Evolutionary conservation across 1,140 invertebrate species (phyloP), one percentile per base, ranked within the genome.

Genomic region (Hyles vespertilio): DNA sequence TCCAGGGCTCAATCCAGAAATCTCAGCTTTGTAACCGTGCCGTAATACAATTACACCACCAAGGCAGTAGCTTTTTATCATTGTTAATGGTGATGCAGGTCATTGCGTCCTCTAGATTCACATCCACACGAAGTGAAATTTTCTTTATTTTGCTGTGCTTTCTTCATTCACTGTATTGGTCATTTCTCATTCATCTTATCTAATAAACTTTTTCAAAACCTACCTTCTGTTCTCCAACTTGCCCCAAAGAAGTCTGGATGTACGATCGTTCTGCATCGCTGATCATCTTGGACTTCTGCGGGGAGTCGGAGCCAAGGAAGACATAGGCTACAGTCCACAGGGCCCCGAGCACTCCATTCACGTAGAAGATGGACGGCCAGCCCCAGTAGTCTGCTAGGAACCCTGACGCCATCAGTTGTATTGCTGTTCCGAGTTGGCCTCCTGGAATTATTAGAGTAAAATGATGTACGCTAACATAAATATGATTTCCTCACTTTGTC

Each of bases 361-460:
- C 69, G 65, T 95, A 95, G 77, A 95, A 95, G 5, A 94, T 91
- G 32, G 91, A 90, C 0, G 93, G 92, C 94, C 94, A 95, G 7
- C 94, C 94, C 36, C 83, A 84, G 2, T 63, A 77, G 12, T 74
- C 72, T 3, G 79, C 81, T 56, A 84, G 62, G 51, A 77, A 87
- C 0, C 84, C 84, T 0, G 84, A 77, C 6, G 63, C 68, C 46
- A 84, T 61, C 6, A 85, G 61, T 55, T 85, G 79, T 0, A 79
- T 10, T 3, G 81, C 84, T 8, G 70, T 77, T 9, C 81, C 81
- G 6, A 80, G 60, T 36, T 77, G 74, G 0, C 47, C 56, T 5
- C 79, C 77, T 82, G 61, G 1, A 60, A 70, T 40, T 5, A 40
- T 5, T 5, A 40, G 4, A 5, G 2, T 40, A 5, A 40, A 40